phyloP scores from a whole-genome alignment of 2,888 invertebrate species.

The Torymus texanus region DNA sequence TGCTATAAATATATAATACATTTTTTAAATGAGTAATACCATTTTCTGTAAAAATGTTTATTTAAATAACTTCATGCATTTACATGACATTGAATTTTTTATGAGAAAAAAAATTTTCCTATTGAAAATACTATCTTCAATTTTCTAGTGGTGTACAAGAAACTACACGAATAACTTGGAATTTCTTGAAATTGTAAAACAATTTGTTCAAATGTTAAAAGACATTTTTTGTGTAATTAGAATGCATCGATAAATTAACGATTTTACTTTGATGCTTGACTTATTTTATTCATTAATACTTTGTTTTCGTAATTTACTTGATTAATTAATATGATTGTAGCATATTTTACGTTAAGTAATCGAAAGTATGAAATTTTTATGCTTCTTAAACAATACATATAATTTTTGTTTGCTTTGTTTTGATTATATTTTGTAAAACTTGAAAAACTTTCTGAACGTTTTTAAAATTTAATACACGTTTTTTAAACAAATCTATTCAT shows the following conservation, averaged over 20 bases:
- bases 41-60: no score
- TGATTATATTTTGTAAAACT: no score
- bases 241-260: background rate
- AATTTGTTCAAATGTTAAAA: background rate
- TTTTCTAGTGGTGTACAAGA: background rate
- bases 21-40: no score
- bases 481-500: background rate
- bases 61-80: no score
- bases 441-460: no score
- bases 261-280: slow-evolving; percentile 7
- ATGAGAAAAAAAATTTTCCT: background rate
- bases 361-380: background rate
- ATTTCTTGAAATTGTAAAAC: background rate
- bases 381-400: background rate
- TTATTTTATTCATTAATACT: slow-evolving; percentile 7
- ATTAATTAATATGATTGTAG: slow-evolving; percentile 1
- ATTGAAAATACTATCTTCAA: slow-evolving; percentile 1
- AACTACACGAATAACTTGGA: slow-evolving; percentile 1
- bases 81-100: no score
- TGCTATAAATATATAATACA: no score
- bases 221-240: background rate
- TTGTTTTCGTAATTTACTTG: slow-evolving; percentile 19
- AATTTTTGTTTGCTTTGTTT: no score
- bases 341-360: background rate
- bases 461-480: background rate